A percentile compares a stretch with the other conserved stretches of the same genome.
phyloP scores from a whole-genome alignment of 2,797 vertebrate genomes.

The Lepidocolaptes lacrymiger region DNA sequence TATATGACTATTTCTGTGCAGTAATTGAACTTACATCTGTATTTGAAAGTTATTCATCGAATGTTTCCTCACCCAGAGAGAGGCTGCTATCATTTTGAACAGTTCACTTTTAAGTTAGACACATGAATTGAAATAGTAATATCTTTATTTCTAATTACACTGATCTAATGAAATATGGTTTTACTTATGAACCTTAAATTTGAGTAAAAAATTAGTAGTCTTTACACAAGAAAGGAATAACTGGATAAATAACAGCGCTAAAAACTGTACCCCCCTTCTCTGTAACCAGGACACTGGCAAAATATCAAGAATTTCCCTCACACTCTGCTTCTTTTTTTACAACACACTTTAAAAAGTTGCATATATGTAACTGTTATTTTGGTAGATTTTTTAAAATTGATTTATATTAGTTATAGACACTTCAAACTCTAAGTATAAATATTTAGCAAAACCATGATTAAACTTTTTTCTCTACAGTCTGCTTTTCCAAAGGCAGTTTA shows the following conservation, averaged over 20 bases:
- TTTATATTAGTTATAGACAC: not conserved
- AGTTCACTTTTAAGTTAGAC: not conserved
- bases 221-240: not conserved
- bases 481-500: not conserved
- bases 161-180: not conserved
- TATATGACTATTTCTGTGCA: not conserved
- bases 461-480: not conserved
- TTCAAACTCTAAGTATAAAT: not conserved
- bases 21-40: not conserved
- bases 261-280: not conserved
- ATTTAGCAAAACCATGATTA: not conserved
- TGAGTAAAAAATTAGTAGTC: not conserved
- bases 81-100: not conserved
- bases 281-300: not conserved
- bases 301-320: not conserved
- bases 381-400: not conserved
- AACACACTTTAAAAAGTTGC: not conserved
- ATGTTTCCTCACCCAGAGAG: not conserved
- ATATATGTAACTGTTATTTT: not conserved
- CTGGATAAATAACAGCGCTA: not conserved
- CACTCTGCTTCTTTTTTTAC: not conserved
- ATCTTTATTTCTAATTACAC: not conserved
- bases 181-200: not conserved
- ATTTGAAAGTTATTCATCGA: not conserved
- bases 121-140: not conserved